Base-by-base conservation (phyloP, 2,113 vertebrate species). In the Dryoscopus gambensis region DNA sequence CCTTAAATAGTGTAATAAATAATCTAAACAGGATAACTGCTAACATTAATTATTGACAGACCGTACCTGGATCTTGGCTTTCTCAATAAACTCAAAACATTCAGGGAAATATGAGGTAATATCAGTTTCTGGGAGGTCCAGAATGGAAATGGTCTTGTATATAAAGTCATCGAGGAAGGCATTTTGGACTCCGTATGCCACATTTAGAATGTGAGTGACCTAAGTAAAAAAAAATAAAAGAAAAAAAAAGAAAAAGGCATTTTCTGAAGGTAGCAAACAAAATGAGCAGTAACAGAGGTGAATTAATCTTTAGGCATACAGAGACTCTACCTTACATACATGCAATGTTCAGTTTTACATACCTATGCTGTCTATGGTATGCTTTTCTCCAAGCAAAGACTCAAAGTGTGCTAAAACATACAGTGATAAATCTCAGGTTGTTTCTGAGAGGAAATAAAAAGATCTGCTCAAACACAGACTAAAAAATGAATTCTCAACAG, bases 181-280 rank as follows among this genome's bases (percentile, higher is more conserved):
- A 92, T 99, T 99, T 96, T 99, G 98, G 83, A 99, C 99, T 91
- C 99, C 99, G 2, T 98, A 99, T 5, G 99, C 99, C 79, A 99
- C 99, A 63, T 99, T 99, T 87, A 99, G 97, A 95, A 99, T 95
- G 42, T 99, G 99, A 80, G 99, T 99, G 94, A 99, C 98, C 99
- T 99, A 96, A 82, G 95, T 91, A 1, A 39, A 75, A 94, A 68
- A 89, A 69, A 46, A 6, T 42, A 44, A 85, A 2, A 15, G 2
- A 47, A 35, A 57, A 91, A n/a, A 63, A 42, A 9, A 28, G 3
- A 68, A 86, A 80, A 57, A 62, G 11, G 25, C 10, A 69, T 63
- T 68, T 92, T 80, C 65, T 91, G 50, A 93, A 84, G 31, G 70
- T 2, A 75, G 15, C 31, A 84, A 91, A 46, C 37, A 70, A 91